Evolutionary conservation across 2,888 invertebrate genomes (phyloP), one percentile per base, ranked within the genome.

Genomic region (Cheilosia variabilis): DNA sequence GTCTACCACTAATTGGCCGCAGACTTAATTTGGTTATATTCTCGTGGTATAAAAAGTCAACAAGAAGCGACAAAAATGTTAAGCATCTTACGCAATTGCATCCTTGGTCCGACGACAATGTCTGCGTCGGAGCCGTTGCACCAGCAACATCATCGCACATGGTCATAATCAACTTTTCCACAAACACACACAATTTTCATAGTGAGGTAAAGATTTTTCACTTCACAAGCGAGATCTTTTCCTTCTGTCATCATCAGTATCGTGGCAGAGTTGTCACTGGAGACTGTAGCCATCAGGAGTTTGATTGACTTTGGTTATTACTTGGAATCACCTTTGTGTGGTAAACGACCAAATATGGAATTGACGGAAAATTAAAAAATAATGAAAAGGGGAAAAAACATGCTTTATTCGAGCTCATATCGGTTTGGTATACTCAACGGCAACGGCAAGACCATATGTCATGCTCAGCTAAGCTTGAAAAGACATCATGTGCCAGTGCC

Each of bases 381-480:
- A 78, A 78, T 58, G 58, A 58, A 68, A 71, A 60, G 22, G 34
- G 24, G 24, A 34, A 24, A 43, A 10, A 62, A n/a, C 22, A 69
- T 19, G 17, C 9, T 17, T 31, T 27, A 65, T 13, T 55, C 43
- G 65, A 65, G 66, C 58, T 72, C 66, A 71, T 43, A 55, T 37
- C 4, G 13, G 13, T 37, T 37, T 37, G 13, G 37, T 57, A 65
- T 45, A 79, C 24, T 66, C 43, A 7, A 65, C 60, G 24, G 31
- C 41, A 24, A 47, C 60, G 24, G 31, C 41, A 24, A 47, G 72
- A 63, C 65, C 75, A 80, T 81, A 72, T 86, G 86, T 86, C 86
- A 86, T 86, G 86, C 86, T 86, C 63, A 63, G 86, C 52, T 81
- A 57, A 86, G 86, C 86, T 68, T 86, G 81, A 86, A 80, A 80